Evolutionary conservation across 2,797 vertebrate species (phyloP).

Genomic region (Bovichtus diacanthus): DNA sequence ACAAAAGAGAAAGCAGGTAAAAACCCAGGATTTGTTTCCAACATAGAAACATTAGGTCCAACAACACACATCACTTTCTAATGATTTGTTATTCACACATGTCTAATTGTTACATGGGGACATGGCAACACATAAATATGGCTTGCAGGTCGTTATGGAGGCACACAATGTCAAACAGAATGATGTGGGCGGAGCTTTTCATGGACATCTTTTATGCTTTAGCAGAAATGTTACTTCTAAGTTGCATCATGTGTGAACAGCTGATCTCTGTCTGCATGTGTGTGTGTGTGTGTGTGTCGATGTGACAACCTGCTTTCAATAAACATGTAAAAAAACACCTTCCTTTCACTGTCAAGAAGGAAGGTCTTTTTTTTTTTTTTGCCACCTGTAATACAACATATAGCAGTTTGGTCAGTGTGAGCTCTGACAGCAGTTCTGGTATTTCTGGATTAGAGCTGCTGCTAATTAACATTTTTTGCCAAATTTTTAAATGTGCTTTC

Average conservation of each 20-base stretch:
- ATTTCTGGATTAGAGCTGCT: background rate
- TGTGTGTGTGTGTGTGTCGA: conserved; percentile 11
- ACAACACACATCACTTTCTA: conserved; percentile 8
- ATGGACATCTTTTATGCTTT: conserved; percentile 19
- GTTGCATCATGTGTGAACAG: conserved; percentile 19
- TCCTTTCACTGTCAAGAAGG: conserved; percentile 1
- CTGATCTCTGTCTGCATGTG: conserved; percentile 22
- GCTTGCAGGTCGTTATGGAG: conserved; percentile 34
- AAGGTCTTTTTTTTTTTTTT: conserved; percentile 1
- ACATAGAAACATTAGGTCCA: conserved; percentile 15
- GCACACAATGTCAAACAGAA: conserved; percentile 47
- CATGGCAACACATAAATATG: conserved; percentile 43
- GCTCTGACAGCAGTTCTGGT: background rate
- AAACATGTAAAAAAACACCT: no score
- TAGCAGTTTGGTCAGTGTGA: background rate
- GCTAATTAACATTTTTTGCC: conserved; percentile 8
- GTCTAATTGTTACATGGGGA: conserved; percentile 39
- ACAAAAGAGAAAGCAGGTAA: conserved; percentile 43
- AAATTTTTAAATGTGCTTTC: background rate
- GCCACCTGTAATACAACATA: background rate
- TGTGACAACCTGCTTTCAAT: background rate
- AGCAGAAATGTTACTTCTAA: conserved; percentile 14
- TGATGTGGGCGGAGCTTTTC: conserved; percentile 34
- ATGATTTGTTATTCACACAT: conserved; percentile 17
- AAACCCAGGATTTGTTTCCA: conserved; percentile 41